Percentiles rank a stretch among this genome's conserved stretches.
phyloP scores from a whole-genome alignment of 2,888 invertebrate species.

The Acanthosepion esculentum region DNA sequence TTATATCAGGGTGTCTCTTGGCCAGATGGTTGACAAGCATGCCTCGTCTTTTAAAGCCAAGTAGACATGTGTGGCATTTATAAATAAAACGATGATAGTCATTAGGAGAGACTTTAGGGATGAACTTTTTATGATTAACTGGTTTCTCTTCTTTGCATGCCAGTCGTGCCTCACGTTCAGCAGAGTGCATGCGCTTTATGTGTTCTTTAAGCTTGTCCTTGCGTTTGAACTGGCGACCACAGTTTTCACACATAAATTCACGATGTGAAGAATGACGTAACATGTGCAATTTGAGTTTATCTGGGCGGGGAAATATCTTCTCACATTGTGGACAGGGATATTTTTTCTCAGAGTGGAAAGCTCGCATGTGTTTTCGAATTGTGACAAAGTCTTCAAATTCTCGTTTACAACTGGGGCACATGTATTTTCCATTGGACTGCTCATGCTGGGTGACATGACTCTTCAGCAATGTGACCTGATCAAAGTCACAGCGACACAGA shows the following conservation, averaged over 20 bases:
- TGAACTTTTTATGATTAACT: constrained; percentile 76
- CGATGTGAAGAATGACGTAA: constrained; percentile 81
- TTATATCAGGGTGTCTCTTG: constrained; percentile 81
- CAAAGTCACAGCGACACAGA: constrained; percentile 82
- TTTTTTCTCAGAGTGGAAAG: constrained; percentile 83
- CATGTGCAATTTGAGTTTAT: constrained; percentile 84
- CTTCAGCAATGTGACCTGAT: constrained; percentile 77
- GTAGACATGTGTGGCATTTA: constrained; percentile 84
- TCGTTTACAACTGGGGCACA: constrained; percentile 83
- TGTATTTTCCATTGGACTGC: constrained; percentile 80
- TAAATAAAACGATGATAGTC: constrained; percentile 85
- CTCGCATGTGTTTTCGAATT: constrained; percentile 84
- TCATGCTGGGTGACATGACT: constrained; percentile 81
- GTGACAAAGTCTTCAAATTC: constrained; percentile 82
- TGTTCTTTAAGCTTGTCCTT: constrained; percentile 82
- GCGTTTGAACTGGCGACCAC: constrained; percentile 85
- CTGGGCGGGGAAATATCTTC: constrained; percentile 82
- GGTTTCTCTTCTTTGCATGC: constrained; percentile 54
- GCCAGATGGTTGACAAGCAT: constrained; percentile 90
- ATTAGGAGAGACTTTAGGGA: constrained; percentile 79
- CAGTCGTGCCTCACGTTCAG: constrained; percentile 72
- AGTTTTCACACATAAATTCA: constrained; percentile 84
- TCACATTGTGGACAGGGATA: constrained; percentile 82
- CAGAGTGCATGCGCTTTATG: constrained; percentile 82
- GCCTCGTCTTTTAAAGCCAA: constrained; percentile 87